These are phyloP conservation scores for Crossaster papposus DNA, from an alignment of 53 echinoderm and acorn worm species.

Conservation along the genomic window DNA sequence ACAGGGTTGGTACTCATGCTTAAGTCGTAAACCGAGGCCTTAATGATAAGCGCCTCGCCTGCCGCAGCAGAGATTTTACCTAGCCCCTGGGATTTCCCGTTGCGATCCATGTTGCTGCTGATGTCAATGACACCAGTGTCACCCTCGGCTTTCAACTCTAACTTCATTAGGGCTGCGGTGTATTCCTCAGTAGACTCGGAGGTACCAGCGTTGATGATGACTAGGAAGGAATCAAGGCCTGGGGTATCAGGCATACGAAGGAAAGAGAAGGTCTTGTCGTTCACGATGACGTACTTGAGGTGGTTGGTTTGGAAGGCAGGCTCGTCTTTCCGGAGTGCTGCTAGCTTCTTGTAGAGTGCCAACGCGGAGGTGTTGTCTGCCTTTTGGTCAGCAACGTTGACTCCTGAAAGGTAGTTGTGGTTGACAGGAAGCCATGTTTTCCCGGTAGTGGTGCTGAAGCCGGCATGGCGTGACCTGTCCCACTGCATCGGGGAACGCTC, in stretches of 20 bases:
- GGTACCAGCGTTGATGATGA: constrained; percentile 81
- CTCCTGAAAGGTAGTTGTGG: constrained; percentile 62
- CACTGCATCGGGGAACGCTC: constrained; percentile 96
- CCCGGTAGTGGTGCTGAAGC: constrained; percentile 66
- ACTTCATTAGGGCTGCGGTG: constrained; percentile 1
- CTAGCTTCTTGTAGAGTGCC: constrained; percentile 71
- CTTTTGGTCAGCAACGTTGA: constrained; percentile 73
- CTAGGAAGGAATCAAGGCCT: constrained; percentile 62
- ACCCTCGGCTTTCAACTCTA: constrained; percentile 10
- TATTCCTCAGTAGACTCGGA: constrained; percentile 61
- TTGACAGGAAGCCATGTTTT: constrained; percentile 86
- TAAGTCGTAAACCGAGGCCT: background rate
- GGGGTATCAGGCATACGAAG: constrained; percentile 70
- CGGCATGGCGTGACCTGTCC: constrained; percentile 62
- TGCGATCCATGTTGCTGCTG: constrained; percentile 73
- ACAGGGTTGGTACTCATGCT: constrained; percentile 11
- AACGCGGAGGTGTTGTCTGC: constrained; percentile 67
- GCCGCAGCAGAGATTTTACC: constrained; percentile 47
- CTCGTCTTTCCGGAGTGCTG: constrained; percentile 60
- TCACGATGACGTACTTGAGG: constrained; percentile 64
- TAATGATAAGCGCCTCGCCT: constrained; percentile 81
- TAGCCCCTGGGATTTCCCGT: constrained; percentile 59
- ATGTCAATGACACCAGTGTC: constrained; percentile 59
- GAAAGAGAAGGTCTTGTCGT: constrained; percentile 73
- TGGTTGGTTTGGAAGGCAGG: constrained; percentile 69